phyloP scores from a whole-genome alignment of 2,888 invertebrate genomes.

The Epinotia brunnichana region DNA sequence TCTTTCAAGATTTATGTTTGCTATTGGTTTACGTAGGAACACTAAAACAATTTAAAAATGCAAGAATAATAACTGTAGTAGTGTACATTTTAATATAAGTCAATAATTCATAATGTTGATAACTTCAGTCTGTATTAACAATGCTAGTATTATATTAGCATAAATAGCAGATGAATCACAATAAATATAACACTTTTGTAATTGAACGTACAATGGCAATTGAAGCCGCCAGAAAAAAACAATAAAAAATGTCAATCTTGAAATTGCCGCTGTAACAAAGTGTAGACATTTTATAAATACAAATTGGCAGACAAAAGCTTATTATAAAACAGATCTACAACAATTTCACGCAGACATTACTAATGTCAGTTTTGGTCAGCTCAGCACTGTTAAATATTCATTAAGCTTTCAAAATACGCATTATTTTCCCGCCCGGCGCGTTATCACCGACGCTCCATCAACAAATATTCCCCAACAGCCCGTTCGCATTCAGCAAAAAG shows the following conservation, averaged over 20 bases:
- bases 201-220: not conserved
- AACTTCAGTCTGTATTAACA: too few species aligned
- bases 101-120: too few species aligned
- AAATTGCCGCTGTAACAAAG: slow-evolving; percentile 6
- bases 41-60: too few species aligned
- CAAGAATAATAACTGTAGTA: too few species aligned
- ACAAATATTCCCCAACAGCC: slow-evolving; percentile 60
- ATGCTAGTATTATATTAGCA: too few species aligned
- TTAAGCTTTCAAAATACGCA: slow-evolving; percentile 45
- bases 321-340: slow-evolving; percentile 42
- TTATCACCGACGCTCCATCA: slow-evolving; percentile 67
- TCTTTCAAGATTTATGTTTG: too few species aligned
- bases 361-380: slow-evolving; percentile 44
- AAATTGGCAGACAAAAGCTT: slow-evolving; percentile 39
- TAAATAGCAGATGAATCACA: too few species aligned
- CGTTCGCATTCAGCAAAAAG: slow-evolving; percentile 59
- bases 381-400: slow-evolving; percentile 44
- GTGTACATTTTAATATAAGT: too few species aligned
- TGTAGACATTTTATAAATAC: slow-evolving; percentile 19
- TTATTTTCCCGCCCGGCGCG: slow-evolving; percentile 52
- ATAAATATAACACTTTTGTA: too few species aligned
- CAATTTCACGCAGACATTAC: slow-evolving; percentile 44
- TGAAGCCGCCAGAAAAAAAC: not conserved
- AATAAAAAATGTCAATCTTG: not conserved
- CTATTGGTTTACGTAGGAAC: too few species aligned